A percentile compares a stretch with the other conserved stretches of the same genome.
Evolutionary conservation across 2,113 vertebrate genomes (phyloP).

Genomic region (Lamprotornis superbus): DNA sequence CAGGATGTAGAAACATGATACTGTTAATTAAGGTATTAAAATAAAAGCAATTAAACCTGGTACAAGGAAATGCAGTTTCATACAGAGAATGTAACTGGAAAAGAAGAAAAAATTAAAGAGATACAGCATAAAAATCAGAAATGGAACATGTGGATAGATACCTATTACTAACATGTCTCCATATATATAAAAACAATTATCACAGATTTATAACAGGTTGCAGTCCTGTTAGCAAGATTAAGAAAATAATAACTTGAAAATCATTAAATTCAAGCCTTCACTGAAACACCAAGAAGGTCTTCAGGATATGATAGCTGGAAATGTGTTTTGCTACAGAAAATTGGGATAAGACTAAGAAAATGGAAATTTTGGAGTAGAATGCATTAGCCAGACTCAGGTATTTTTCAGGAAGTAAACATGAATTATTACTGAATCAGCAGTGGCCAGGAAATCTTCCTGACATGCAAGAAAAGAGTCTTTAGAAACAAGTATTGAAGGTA

Average conservation of each 20-base stretch:
- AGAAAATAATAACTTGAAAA: neutral
- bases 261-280: neutral
- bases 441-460: neutral
- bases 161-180: neutral
- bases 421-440: neutral
- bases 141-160: slow-evolving; percentile 3
- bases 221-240: neutral
- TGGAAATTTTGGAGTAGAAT: neutral
- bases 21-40: slow-evolving; percentile 66
- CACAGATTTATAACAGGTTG: neutral
- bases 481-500: neutral
- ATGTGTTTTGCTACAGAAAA: neutral
- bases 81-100: slow-evolving; percentile 46
- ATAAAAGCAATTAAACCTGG: slow-evolving; percentile 59
- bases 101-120: slow-evolving; percentile 38
- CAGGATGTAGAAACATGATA: neutral
- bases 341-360: neutral
- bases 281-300: neutral
- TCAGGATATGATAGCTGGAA: neutral
- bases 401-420: neutral
- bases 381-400: neutral
- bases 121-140: neutral
- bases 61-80: slow-evolving; percentile 26
- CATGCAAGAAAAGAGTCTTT: neutral
- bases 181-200: neutral